phyloP scores from a whole-genome alignment of 2,888 invertebrate species.

The Rhamphomyia laevipes region DNA sequence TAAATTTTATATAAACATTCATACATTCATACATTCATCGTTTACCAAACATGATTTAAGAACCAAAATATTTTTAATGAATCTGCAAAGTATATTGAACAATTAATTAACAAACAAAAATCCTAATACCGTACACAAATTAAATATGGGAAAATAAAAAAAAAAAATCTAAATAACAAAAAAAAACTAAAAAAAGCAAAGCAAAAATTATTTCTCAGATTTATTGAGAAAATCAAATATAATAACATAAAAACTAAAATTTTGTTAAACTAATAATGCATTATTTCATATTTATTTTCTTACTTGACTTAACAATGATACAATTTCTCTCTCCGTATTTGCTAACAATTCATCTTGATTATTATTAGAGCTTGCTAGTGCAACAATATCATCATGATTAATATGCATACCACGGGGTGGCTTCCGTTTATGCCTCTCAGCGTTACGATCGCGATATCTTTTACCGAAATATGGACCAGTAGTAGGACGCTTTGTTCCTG shows the following conservation, averaged over 20 bases:
- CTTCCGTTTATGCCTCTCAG: slow-evolving; percentile 58
- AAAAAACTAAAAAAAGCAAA: too few relatives aligned
- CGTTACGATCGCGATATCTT: slow-evolving; percentile 32
- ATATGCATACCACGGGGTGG: slow-evolving; percentile 96
- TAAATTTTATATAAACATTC: neutral
- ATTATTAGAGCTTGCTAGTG: slow-evolving; percentile 53
- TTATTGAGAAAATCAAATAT: too few relatives aligned
- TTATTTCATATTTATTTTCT: slow-evolving; percentile 36
- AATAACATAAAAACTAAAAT: neutral
- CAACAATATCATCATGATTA: slow-evolving; percentile 91
- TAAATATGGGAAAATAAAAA: too few relatives aligned
- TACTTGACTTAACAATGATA: slow-evolving; percentile 93
- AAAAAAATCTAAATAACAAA: too few relatives aligned
- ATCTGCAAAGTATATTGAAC: too few relatives aligned
- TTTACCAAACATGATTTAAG: too few relatives aligned
- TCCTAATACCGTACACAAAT: too few relatives aligned
- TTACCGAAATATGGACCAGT: slow-evolving; percentile 47
- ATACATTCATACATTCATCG: too few relatives aligned
- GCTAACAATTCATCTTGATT: slow-evolving; percentile 66
- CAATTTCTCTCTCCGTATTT: slow-evolving; percentile 87
- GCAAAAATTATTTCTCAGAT: too few relatives aligned
- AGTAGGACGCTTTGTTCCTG: slow-evolving; percentile 67
- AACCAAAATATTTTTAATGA: too few relatives aligned
- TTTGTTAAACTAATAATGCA: neutral
- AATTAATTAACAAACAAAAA: too few relatives aligned